These are phyloP conservation scores for Lamproptera curius DNA, from an alignment of 2,888 invertebrate species.

Conservation along the genomic window DNA sequence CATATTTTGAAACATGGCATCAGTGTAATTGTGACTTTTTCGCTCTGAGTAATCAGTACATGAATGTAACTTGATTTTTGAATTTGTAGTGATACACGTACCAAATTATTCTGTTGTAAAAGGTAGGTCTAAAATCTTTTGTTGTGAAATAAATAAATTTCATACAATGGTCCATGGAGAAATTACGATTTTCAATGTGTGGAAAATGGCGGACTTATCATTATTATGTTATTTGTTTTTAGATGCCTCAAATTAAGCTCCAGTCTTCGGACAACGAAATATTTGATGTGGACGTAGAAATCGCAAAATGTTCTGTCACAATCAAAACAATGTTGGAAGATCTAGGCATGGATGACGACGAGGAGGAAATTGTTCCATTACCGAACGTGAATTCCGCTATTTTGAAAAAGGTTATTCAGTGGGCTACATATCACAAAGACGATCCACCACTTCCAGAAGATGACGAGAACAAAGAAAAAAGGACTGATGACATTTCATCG, in stretches of 20 bases:
- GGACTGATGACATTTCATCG: constrained; percentile 99
- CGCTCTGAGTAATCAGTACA: too few species aligned
- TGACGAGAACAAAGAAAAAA: constrained; percentile 97
- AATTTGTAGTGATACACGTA: background rate
- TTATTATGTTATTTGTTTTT: constrained; percentile 24
- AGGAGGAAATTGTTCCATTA: constrained; percentile 96
- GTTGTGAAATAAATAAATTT: background rate
- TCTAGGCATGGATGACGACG: constrained; percentile 93
- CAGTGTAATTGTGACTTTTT: too few species aligned
- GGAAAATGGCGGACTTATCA: constrained; percentile 24
- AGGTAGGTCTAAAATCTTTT: background rate
- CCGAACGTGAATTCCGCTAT: constrained; percentile 99
- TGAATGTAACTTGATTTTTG: background rate
- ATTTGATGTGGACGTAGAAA: constrained; percentile 97
- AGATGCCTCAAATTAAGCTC: constrained; percentile 96
- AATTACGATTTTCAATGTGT: background rate
- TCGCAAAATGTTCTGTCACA: constrained; percentile 93
- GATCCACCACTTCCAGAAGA: constrained; percentile 98
- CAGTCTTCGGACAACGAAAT: constrained; percentile 97
- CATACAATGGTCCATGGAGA: background rate
- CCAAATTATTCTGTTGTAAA: background rate
- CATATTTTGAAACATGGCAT: too few species aligned
- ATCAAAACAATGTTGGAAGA: constrained; percentile 99
- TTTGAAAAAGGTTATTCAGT: constrained; percentile 94
- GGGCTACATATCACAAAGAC: constrained; percentile 96